Base-by-base conservation (phyloP, 2,888 invertebrate genomes). In the Drosophila putrida region DNA sequence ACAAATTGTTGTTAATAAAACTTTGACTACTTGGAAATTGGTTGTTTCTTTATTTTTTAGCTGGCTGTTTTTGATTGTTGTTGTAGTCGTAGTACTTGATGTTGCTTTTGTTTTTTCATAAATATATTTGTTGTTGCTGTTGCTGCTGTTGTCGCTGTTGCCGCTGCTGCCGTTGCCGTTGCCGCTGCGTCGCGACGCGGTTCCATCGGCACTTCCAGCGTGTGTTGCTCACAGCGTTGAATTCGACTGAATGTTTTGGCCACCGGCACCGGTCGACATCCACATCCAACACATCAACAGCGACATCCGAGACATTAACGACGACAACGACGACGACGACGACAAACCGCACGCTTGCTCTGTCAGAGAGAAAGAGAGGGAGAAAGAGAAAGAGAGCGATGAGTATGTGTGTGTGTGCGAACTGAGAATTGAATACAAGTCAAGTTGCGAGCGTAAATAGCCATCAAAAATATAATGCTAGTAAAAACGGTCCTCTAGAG, bases 211-310 rank as follows among this genome's bases (percentile, higher is more conserved):
- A 65, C 75, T 76, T 69, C 79, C 79, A 76, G 63, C 76, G 78
- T 73, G 81, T 73, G 82, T 82, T 81, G 69, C 84, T 89, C 82
- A 75, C 71, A 85, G 87, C 84, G 81, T 87, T 81, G 81, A 71
- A 58, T 72, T 81, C 78, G 71, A 81, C 72, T 78, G 84, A 85
- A 87, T 85, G 89, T 74, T 80, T 72, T 72, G 65, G 68, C 78
- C 84, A 81, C 88, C 89, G 84, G 89, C 87, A 72, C 68, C 85
- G 78, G 78, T 80, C 71, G 75, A 65, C 77, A 65, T 68, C 54
- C 54, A 62, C 78, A 75, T 70, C 68, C 76, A n/a, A n/a, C n/a
- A 75, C 66, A 73, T 80, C 77, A 71, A 63, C 67, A 71, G 49
- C 82, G 75, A 74, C 88, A 87, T 74, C 68, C 79, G 67, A 79